Conservation (phyloP, 2,113 vertebrate species). For the Apistogramma diplotaenia region DNA sequence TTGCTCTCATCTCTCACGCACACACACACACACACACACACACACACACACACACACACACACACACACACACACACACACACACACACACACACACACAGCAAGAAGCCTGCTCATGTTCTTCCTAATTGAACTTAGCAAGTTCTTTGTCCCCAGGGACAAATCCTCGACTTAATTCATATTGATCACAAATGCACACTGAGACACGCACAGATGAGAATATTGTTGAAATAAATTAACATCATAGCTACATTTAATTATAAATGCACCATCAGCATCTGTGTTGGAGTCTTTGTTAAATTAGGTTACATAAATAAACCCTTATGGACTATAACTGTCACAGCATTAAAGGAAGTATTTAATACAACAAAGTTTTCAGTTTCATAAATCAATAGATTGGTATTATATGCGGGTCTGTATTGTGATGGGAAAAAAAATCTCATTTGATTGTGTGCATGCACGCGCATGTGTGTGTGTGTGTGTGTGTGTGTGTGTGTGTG, state of each 20-base stretch:
- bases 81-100: background rate
- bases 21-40: background rate
- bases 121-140: conserved; percentile 29
- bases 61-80: background rate
- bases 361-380: background rate
- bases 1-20: background rate
- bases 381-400: background rate
- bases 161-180: conserved; percentile 17
- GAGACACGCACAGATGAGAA: background rate
- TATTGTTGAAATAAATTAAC: background rate
- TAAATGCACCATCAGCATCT: background rate
- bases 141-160: conserved; percentile 33
- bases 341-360: background rate
- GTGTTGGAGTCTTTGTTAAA: background rate
- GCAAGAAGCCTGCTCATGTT: background rate
- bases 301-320: background rate
- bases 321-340: rapidly evolving
- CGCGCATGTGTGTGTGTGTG: background rate
- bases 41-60: background rate
- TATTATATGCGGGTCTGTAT: background rate
- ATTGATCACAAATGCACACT: conserved; percentile 7
- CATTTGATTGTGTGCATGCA: background rate
- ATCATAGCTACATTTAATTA: background rate
- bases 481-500: background rate
- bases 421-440: background rate